Base-by-base conservation (phyloP, 2,797 vertebrate genomes). In the Chrosomus eos region DNA sequence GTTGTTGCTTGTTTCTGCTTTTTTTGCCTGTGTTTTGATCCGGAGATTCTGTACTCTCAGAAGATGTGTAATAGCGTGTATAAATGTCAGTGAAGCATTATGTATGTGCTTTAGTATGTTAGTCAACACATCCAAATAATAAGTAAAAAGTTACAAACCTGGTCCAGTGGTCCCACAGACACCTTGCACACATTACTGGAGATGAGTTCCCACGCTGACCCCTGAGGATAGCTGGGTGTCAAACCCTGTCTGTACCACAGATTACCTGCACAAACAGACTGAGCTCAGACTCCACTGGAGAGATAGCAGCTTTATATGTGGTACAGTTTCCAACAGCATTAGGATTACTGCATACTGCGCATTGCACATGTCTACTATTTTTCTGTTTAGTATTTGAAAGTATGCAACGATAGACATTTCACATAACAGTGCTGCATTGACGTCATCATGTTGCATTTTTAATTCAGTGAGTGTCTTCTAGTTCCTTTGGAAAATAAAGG, bases 191-290 rank as follows among this genome's bases (percentile, higher is more conserved):
- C 96, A 0, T 99, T 99, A 88, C 95, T 97, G 43, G 97, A 99
- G 89, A 98, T 96, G 0, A 97, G 97, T 71, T 98, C 97, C 98
- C 98, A 99, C 55, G 94, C 89, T 0, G 97, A 96, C 55, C 98
- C 98, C 88, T 99, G 98, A 1, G 98, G 98, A 91, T 99, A 99
- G 93, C 97, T 97, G 85, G 98, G 97, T 0, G 97, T 97, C 91
- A 99, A 95, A 4, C 98, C 98, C 68, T 97, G 97, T 14, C 98
- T 93, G 92, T 95, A 97, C 98, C 98, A 99, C 81, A 99, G 93
- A 90, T 98, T 99, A 85, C 96, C 98, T 99, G 55, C 0, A 71
- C 23, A 87, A 28, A 79, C 33, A 48, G 5, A 64, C 26, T 19
- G 19, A 66, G 16, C 76, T 28, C 55, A 62, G 2, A 58, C 38